Conservation (phyloP, 1,140 invertebrate genomes). For the Drosophila asahinai region DNA sequence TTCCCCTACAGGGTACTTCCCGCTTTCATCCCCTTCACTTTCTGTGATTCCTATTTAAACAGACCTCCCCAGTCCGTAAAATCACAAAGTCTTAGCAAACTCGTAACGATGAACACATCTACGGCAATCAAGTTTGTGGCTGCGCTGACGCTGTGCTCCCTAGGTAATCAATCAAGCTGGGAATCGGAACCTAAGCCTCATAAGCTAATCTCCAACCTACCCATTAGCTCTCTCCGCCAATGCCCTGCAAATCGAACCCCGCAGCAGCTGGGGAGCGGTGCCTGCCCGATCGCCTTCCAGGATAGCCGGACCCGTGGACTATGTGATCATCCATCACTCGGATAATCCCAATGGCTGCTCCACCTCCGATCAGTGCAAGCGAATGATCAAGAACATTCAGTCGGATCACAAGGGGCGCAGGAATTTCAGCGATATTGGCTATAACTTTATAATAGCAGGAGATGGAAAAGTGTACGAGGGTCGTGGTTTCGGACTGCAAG, state of each 20-base stretch:
- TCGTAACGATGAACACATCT: constrained; percentile 47
- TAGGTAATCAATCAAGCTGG: constrained; percentile 62
- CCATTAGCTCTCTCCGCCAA: constrained; percentile 34
- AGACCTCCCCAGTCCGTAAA: neutral
- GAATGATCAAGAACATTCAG: constrained; percentile 87
- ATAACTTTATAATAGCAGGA: constrained; percentile 87
- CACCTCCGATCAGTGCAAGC: constrained; percentile 85
- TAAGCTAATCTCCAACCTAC: too few relatives aligned
- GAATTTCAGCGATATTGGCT: constrained; percentile 90
- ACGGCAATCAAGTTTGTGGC: constrained; percentile 47
- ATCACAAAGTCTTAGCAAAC: constrained; percentile 24
- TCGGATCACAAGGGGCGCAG: constrained; percentile 87
- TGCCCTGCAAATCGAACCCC: constrained; percentile 68
- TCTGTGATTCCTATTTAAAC: constrained; percentile 58
- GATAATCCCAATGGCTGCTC: constrained; percentile 87
- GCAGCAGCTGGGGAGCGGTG: constrained; percentile 77
- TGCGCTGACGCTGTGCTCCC: constrained; percentile 33
- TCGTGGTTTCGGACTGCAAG: constrained; percentile 89
- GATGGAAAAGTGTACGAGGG: constrained; percentile 88
- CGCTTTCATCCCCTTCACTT: neutral
- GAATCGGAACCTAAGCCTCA: neutral
- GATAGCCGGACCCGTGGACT: constrained; percentile 86
- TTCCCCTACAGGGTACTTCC: neutral
- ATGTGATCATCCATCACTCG: constrained; percentile 92
- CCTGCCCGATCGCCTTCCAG: constrained; percentile 70